A percentile compares a stretch with the other conserved stretches of the same genome.
These are phyloP conservation scores for Aphrocallistes beatrix DNA, from an alignment of 37 sponge, comb jelly and placozoan species.

Conservation along the genomic window DNA sequence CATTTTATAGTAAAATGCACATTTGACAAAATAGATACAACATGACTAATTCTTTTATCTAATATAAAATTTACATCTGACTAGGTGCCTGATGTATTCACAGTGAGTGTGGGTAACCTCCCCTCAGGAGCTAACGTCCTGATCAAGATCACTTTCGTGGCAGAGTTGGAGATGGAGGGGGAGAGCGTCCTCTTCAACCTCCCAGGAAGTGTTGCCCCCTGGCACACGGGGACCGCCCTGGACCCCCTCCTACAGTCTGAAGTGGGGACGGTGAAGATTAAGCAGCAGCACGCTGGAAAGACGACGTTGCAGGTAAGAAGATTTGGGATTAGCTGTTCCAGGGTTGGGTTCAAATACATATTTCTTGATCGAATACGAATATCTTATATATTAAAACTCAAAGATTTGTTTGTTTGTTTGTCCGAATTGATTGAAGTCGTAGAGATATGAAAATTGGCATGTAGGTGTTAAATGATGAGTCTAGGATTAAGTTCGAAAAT, in stretches of 20 bases:
- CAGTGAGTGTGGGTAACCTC: slow-evolving; percentile 94
- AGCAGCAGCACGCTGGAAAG: slow-evolving; percentile 36
- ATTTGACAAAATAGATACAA: too few species aligned
- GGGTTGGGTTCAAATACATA: too few species aligned
- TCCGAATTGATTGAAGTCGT: too few species aligned
- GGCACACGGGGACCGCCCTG: slow-evolving; percentile 70
- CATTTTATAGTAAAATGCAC: not conserved
- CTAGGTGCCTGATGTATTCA: slow-evolving; percentile 79
- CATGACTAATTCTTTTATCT: too few species aligned
- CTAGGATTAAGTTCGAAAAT: too few species aligned
- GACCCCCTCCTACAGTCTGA: slow-evolving; percentile 65
- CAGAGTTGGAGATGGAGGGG: slow-evolving; percentile 81
- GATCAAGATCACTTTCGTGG: slow-evolving; percentile 97
- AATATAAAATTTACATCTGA: too few species aligned
- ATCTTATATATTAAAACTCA: too few species aligned
- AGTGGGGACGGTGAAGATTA: slow-evolving; percentile 69
- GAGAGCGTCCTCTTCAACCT: slow-evolving; percentile 75
- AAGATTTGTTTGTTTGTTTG: too few species aligned
- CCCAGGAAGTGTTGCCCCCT: slow-evolving; percentile 87
- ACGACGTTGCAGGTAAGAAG: not conserved
- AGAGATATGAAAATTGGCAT: too few species aligned
- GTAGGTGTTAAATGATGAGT: too few species aligned
- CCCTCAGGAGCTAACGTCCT: slow-evolving; percentile 89
- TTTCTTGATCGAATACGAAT: too few species aligned
- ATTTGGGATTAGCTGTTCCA: not conserved